Evolutionary conservation across 2,888 invertebrate genomes (phyloP).

Genomic region (Trichopoda pennipes): DNA sequence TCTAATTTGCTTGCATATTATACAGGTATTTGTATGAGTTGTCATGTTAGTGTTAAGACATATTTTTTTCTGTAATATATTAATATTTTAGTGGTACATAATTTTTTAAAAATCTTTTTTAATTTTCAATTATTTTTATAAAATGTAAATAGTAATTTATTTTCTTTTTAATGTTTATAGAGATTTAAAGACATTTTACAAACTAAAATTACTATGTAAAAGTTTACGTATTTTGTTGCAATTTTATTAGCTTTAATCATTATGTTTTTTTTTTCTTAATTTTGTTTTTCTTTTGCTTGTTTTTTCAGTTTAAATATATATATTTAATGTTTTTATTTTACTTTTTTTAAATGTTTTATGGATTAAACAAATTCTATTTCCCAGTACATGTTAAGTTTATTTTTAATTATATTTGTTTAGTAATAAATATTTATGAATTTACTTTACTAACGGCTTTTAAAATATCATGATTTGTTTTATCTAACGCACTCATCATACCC

Average conservation of each 20-base stretch:
- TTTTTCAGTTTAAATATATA: constrained; percentile 26
- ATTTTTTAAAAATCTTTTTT: constrained; percentile 29
- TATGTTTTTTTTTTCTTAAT: constrained; percentile 36
- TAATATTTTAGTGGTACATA: constrained; percentile 17
- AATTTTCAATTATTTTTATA: constrained; percentile 44
- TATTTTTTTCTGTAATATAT: too few relatives aligned
- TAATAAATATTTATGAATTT: constrained; percentile 78
- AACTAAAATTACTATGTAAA: constrained; percentile 79
- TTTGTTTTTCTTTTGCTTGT: constrained; percentile 18
- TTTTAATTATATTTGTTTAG: constrained; percentile 3
- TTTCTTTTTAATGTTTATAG: constrained; percentile 66
- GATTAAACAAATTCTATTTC: constrained; percentile 55
- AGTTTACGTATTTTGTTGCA: constrained; percentile 77
- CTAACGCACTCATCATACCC: constrained; percentile 81
- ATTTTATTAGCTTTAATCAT: constrained; percentile 52
- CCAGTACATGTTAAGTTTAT: constrained; percentile 48
- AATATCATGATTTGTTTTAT: constrained; percentile 81
- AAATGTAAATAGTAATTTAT: constrained; percentile 69
- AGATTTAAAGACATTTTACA: constrained; percentile 62
- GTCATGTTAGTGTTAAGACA: too few relatives aligned
- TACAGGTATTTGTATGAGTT: too few relatives aligned
- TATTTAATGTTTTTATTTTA: too few relatives aligned
- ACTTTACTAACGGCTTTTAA: constrained; percentile 81
- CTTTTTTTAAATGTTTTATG: constrained; percentile 1
- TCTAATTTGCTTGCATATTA: too few relatives aligned